Evolutionary conservation across 2,888 invertebrate genomes (phyloP), one percentile per base, ranked within the genome.

Genomic region (Dioctria rufipes): DNA sequence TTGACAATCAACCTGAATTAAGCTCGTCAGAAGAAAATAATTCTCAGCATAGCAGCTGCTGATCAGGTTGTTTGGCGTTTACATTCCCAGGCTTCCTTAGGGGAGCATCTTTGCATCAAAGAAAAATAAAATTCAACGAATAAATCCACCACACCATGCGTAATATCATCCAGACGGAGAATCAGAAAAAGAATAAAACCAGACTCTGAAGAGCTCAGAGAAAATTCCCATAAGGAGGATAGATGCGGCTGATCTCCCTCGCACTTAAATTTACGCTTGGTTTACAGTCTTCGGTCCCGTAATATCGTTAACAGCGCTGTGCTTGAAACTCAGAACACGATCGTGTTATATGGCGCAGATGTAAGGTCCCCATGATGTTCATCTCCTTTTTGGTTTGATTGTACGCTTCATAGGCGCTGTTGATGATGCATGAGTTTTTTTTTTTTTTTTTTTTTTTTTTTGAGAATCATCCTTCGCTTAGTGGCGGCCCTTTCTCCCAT

Each of bases 401-500:
- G 25, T 51, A 9, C 42, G 65, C 65, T 69, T 51, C 69, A 69
- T 25, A 69, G 11, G 39, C 49, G 69, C n/a, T 54, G 49, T 37
- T 69, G 49, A 51, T 51, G 51, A 51, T 25, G 69, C 67, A 25
- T 54, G 54, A 54, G 11, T 4, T 4, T 54, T 46, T 8, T 46
- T 5, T 46, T 46, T 46, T 46, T 46, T 46, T 46, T 46, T 54
- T 54, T 54, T 54, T 54, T 54, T n/a, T n/a, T 54, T 3, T 54
- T 5, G 9, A 69, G 9, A 69, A 13, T 69, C 69, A 69, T 69
- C 49, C 69, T 49, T 49, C 69, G 49, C 51, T 54, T 54, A 60
- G 60, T 75, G 73, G 40, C 73, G 73, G 73, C 42, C 58, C 73
- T 75, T 75, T 75, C 73, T 75, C 73, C 60, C 42, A 39, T n/a